Percentiles rank a stretch among this genome's conserved stretches.
These are phyloP conservation scores for Caenorhabditis wallacei DNA, from an alignment of 2,888 invertebrate species.

Conservation along the genomic window DNA sequence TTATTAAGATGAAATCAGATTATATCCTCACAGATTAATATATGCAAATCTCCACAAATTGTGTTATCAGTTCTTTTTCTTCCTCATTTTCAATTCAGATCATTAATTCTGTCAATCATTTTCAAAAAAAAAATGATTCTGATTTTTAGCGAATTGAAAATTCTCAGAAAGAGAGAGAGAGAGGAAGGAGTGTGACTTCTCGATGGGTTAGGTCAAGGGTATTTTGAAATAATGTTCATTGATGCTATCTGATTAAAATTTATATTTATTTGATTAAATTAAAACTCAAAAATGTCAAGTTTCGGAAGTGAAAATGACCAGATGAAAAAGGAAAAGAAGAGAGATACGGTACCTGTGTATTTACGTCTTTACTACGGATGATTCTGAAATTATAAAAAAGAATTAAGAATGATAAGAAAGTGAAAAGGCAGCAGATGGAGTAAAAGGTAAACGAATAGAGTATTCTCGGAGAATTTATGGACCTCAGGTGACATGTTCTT, in stretches of 20 bases:
- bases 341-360: not conserved
- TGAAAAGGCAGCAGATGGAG: constrained; percentile 9
- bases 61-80: not conserved
- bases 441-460: constrained; percentile 8
- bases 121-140: constrained; percentile 1
- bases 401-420: constrained; percentile 12
- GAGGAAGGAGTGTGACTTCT: constrained; percentile 15
- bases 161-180: not conserved
- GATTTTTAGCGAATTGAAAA: constrained; percentile 1
- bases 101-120: constrained; percentile 13
- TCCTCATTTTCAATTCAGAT: constrained; percentile 17
- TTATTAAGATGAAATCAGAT: not conserved
- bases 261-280: not conserved
- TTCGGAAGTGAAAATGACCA: not conserved
- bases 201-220: constrained; percentile 29
- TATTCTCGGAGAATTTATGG: not conserved
- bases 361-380: constrained; percentile 13
- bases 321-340: not conserved
- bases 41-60: not conserved
- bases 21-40: constrained; percentile 14
- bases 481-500: constrained; percentile 2
- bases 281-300: not conserved
- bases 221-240: constrained; percentile 1
- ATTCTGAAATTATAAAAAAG: constrained; percentile 21
- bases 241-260: not conserved